A percentile compares a stretch with the other conserved stretches of the same genome.
These are phyloP conservation scores for Diarsia mendica DNA, from an alignment of 2,888 invertebrate genomes.

Conservation along the genomic window DNA sequence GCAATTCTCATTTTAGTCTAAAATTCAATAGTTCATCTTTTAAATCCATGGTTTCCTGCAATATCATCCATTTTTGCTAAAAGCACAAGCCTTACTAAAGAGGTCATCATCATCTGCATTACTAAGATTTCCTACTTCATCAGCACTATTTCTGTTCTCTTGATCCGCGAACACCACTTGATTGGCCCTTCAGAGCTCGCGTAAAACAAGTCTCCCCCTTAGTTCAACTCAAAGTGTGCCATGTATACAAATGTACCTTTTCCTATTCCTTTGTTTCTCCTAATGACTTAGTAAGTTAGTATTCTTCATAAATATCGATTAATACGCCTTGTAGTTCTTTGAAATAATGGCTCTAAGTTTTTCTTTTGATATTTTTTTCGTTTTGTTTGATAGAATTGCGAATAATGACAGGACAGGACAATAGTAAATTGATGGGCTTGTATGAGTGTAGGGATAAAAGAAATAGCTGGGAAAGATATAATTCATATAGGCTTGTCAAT, in stretches of 20 bases:
- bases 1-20: not conserved
- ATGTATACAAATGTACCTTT: constrained; percentile 44
- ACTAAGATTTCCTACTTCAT: not conserved
- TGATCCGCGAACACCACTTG: not conserved
- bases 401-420: constrained; percentile 14
- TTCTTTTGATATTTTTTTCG: constrained; percentile 6
- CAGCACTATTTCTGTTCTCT: not conserved
- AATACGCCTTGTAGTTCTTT: constrained; percentile 16
- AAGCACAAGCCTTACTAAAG: not conserved
- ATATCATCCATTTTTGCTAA: not conserved
- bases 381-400: not conserved
- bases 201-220: constrained; percentile 20
- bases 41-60: not conserved
- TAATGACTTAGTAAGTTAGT: constrained; percentile 32
- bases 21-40: not conserved
- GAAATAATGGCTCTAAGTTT: constrained; percentile 23
- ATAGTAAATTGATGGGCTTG: constrained; percentile 7
- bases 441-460: not conserved
- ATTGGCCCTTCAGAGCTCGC: constrained; percentile 3
- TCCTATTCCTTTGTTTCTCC: constrained; percentile 36
- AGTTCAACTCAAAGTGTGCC: constrained; percentile 31
- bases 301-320: constrained; percentile 32
- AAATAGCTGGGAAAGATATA: not conserved
- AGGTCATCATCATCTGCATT: not conserved
- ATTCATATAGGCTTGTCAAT: not conserved